A percentile compares a stretch with the other conserved stretches of the same genome.
These are phyloP conservation scores for Pygoscelis adeliae DNA, from an alignment of 2,113 vertebrate genomes.

Conservation along the genomic window DNA sequence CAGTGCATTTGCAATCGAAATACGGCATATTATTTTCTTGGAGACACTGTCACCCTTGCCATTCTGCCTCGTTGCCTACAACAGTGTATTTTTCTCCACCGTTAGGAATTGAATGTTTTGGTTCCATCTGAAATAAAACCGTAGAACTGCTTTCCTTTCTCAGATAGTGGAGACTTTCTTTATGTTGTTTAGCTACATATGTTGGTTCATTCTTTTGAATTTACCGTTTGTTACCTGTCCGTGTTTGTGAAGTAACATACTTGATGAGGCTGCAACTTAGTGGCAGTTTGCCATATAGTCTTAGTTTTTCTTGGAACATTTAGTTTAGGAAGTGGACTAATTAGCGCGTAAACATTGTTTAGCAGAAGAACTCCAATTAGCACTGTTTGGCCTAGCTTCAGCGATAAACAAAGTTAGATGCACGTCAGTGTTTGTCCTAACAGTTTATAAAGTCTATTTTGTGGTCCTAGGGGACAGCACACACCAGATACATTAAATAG, in stretches of 20 bases:
- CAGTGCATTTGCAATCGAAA: background rate
- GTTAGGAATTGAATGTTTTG: background rate
- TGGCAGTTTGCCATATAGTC: constrained; percentile 80
- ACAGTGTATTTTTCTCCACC: background rate
- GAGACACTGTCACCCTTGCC: background rate
- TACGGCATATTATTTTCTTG: background rate
- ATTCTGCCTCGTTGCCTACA: fast-evolving
- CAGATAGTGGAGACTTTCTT: background rate
- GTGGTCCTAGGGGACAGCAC: constrained; percentile 18
- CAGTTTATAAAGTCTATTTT: constrained; percentile 66
- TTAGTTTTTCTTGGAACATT: constrained; percentile 80
- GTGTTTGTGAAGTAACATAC: background rate
- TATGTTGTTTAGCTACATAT: fast-evolving
- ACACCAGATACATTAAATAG: constrained; percentile 53
- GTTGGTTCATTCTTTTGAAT: background rate
- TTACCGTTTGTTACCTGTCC: background rate
- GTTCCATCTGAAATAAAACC: background rate
- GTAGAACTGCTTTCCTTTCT: background rate
- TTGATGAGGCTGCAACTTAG: constrained; percentile 34
- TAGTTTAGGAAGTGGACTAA: constrained; percentile 88
- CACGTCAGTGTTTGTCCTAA: constrained; percentile 66
- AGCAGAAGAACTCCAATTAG: constrained; percentile 80
- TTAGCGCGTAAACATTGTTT: constrained; percentile 83
- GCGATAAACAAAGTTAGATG: constrained; percentile 70
- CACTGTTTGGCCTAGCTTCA: constrained; percentile 67